These are phyloP conservation scores for Antedon mediterranea DNA, from an alignment of 53 echinoderm and acorn worm genomes.

Conservation along the genomic window DNA sequence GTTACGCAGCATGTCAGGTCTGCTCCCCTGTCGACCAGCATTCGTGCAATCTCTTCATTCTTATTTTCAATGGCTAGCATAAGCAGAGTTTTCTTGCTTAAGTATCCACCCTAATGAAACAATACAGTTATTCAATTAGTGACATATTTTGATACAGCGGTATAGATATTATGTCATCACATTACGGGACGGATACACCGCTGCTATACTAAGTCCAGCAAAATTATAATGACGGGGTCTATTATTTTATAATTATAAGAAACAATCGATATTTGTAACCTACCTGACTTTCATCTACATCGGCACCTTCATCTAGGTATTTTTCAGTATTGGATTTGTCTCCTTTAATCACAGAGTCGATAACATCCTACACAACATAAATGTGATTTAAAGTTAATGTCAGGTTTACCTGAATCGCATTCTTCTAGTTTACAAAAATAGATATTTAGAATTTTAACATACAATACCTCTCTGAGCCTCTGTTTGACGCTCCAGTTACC, in stretches of 20 bases:
- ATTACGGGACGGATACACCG: no score
- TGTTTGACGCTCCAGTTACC: constrained; percentile 57
- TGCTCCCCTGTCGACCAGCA: constrained; percentile 63
- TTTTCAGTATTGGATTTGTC: constrained; percentile 27
- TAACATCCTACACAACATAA: constrained; percentile 29
- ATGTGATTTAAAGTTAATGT: no score
- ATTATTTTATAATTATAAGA: no score
- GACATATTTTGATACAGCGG: neutral
- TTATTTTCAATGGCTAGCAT: constrained; percentile 49
- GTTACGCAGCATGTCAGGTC: constrained; percentile 36
- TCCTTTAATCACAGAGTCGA: constrained; percentile 56
- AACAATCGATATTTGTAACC: no score
- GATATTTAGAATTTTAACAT: no score
- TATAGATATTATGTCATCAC: no score
- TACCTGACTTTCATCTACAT: constrained; percentile 64
- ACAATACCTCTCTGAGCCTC: constrained; percentile 49
- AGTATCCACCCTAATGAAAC: constrained; percentile 42
- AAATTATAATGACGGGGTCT: no score
- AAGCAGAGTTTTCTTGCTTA: constrained; percentile 56
- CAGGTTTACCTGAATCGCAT: no score
- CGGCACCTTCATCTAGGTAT: constrained; percentile 52
- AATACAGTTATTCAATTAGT: neutral
- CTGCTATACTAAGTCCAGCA: no score
- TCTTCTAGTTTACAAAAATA: no score
- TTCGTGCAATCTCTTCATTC: constrained; percentile 36